Base-by-base conservation (phyloP, 2,888 invertebrate species). In the Drosophila colorata region DNA sequence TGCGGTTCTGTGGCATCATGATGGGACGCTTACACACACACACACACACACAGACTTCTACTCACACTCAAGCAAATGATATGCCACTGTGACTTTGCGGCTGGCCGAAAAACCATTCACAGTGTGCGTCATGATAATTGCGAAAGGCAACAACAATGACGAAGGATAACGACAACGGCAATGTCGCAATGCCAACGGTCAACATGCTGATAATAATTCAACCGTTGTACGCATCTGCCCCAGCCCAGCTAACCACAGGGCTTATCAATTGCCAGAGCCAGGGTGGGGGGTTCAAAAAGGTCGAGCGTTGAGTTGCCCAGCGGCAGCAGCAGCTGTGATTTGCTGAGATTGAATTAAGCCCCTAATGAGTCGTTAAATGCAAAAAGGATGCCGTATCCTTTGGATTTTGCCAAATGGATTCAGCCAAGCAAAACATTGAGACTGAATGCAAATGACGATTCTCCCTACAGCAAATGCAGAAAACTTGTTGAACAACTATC, bases 201-300 rank as follows among this genome's bases (percentile, higher is more conserved):
- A 79, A 79, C 89, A 79, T 76, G 77, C 81, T 73, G 89, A 85
- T 86, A 85, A 85, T 85, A 85, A 89, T 89, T 85, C 80, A 86
- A 74, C 53, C 87, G 59, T 67, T 68, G 69, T 73, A 57, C 61
- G 58, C 74, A 60, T 77, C 37, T 77, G 53, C 16, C 41, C 13
- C 20, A 35, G 37, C 14, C 25, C 20, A n/a, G 18, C 48, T 33
- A 49, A 46, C 66, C 76, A 7, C 80, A 75, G 37, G 52, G 40
- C 66, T 66, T 76, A 76, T 76, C 77, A 74, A 74, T 74, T 56
- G 47, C 73, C 66, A 52, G 38, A 55, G 38, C 66, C 67, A 51
- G 28, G 2, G 9, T 8, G 20, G 1, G 23, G 33, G 35, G 51
- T 8, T 37, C 48, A 47, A 55, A 55, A 65, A 44, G 73, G 47